Evolutionary conservation across 1,140 invertebrate species (phyloP), one percentile per base, ranked within the genome.

Genomic region (Euura lappo): DNA sequence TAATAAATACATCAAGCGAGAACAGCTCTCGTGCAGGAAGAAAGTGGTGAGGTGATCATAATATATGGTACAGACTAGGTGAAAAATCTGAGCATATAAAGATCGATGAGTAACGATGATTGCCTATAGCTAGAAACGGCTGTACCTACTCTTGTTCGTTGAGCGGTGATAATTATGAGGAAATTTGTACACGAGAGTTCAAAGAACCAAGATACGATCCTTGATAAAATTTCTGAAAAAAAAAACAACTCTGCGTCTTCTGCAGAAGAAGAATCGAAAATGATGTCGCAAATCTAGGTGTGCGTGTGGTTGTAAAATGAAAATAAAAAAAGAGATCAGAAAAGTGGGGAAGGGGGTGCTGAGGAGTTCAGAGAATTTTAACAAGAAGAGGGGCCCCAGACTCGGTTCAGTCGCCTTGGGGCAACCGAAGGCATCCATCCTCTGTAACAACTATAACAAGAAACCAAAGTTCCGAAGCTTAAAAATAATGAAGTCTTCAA

Each of bases 301-400:
- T 28, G 28, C 28, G 28, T 28, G 43, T 4, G 3, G 44, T 51
- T 67, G 42, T 73, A 44, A 73, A 66, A 73, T 69, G 70, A 75
- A 65, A 65, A 45, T 11, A 44, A 66, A 45, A n/a, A 70, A 42
- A 71, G 28, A 28, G 28, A 1, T 28, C 28, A 28, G 28, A 28
- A 28, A 28, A 28, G 28, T 11, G 13, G 51, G 51, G 51, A n/a
- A 60, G 2, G 0, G 51, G 51, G 13, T 60, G 51, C 51, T n/a
- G 13, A 8, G 51, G 8, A 60, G 51, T 60, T 60, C 51, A n/a
- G 51, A 60, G 51, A 60, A 60, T 60, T 60, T 60, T 60, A 60
- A 60, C 51, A 60, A 60, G 51, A 60, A 60, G 51, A 28, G 13
- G 13, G 8, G 8, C 51, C 13, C 51, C 8, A 28, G 28, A 28